These are phyloP conservation scores for Crossaster papposus DNA, from an alignment of 53 echinoderm and acorn worm genomes.

Conservation along the genomic window DNA sequence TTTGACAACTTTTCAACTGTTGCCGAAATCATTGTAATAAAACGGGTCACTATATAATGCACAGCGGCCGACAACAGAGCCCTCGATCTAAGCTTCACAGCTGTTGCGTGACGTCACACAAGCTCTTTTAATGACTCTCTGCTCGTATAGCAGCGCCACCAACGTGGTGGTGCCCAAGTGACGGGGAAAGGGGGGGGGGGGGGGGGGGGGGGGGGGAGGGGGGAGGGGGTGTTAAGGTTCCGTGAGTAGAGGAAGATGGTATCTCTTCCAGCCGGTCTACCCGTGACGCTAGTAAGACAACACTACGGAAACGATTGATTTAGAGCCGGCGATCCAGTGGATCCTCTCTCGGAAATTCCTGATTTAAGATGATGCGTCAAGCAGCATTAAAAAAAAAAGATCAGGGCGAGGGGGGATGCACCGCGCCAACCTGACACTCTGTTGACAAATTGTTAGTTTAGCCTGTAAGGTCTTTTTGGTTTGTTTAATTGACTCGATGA, in stretches of 20 bases:
- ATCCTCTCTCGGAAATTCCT: conserved; percentile 46
- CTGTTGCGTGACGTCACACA: too few species aligned
- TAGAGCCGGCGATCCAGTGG: conserved; percentile 31
- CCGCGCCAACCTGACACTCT: conserved; percentile 6
- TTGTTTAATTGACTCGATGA: background rate
- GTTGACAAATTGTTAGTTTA: conserved; percentile 55
- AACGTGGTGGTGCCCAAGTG: background rate
- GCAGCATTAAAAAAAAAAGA: conserved; percentile 47
- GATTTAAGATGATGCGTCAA: conserved; percentile 56
- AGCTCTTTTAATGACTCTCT: too few species aligned
- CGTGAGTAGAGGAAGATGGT: conserved; percentile 12
- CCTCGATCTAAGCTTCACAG: too few species aligned
- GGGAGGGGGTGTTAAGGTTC: background rate
- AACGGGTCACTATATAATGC: too few species aligned
- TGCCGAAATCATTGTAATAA: too few species aligned
- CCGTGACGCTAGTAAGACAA: conserved; percentile 35
- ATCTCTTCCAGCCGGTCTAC: conserved; percentile 1
- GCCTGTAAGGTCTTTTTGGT: background rate
- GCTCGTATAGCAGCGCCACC: background rate
- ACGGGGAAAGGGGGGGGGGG: background rate
- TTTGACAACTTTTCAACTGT: too few species aligned
- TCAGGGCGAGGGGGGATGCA: conserved; percentile 53
- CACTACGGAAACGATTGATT: conserved; percentile 58
- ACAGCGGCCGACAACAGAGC: too few species aligned
- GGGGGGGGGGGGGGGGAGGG: too few species aligned